phyloP scores from a whole-genome alignment of 2,888 invertebrate species.

The Boloria selene region DNA sequence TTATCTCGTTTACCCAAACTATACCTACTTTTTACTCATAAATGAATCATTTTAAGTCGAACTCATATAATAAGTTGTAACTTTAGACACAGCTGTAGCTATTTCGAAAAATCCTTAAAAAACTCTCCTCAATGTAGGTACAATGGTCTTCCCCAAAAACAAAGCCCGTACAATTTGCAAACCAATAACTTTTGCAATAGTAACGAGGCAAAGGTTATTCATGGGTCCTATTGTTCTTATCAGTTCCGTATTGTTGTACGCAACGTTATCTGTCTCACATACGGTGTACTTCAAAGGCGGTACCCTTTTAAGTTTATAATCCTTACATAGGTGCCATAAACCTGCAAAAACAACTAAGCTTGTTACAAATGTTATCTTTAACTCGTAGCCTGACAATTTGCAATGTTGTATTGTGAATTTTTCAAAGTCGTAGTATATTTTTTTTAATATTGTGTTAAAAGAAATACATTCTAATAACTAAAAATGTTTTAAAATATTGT shows the following conservation, averaged over 20 bases:
- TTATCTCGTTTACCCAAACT: too few species aligned
- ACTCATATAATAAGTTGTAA: background rate
- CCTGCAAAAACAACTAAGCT: slow-evolving; percentile 17
- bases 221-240: slow-evolving; percentile 47
- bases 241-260: slow-evolving; percentile 55
- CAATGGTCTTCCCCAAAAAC: slow-evolving; percentile 6
- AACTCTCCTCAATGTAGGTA: background rate
- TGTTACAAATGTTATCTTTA: background rate
- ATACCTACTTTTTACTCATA: too few species aligned
- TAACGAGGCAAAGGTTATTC: slow-evolving; percentile 31
- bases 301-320: slow-evolving; percentile 39
- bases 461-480: too few species aligned
- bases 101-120: background rate
- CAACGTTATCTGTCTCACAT: slow-evolving; percentile 57
- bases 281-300: slow-evolving; percentile 55
- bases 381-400: slow-evolving; percentile 9
- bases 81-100: slow-evolving; percentile 6
- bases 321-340: slow-evolving; percentile 29
- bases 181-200: slow-evolving; percentile 14
- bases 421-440: too few species aligned
- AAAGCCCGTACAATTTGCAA: slow-evolving; percentile 12
- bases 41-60: too few species aligned
- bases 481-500: too few species aligned
- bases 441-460: too few species aligned
- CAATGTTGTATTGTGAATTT: slow-evolving; percentile 4